Conservation (phyloP, 2,888 invertebrate species). For the Idaea straminata region DNA sequence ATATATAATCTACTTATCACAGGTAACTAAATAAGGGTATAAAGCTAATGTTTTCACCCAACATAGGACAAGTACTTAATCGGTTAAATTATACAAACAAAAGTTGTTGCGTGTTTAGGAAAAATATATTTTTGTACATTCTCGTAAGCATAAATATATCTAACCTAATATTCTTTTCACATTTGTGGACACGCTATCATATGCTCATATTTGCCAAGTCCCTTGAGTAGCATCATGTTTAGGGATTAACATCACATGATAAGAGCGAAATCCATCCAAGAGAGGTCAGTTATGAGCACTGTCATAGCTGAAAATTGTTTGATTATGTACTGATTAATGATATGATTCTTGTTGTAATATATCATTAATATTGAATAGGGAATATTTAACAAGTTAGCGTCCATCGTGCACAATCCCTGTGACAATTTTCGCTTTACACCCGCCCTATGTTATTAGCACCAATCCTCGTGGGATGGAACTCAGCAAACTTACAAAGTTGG, state of each 20-base stretch:
- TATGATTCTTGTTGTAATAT: background rate
- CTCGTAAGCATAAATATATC: background rate
- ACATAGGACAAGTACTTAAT: background rate
- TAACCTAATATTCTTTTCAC: slow-evolving; percentile 1
- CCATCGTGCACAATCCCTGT: background rate
- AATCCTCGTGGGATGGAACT: slow-evolving; percentile 36
- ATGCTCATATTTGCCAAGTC: background rate
- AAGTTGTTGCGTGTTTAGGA: background rate
- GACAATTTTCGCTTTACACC: background rate
- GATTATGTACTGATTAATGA: background rate
- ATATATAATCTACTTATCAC: background rate
- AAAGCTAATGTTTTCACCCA: background rate
- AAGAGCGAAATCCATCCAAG: background rate
- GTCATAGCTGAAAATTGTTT: background rate
- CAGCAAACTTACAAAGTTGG: slow-evolving; percentile 42
- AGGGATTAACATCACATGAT: background rate
- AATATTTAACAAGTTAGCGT: background rate
- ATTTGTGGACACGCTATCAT: background rate
- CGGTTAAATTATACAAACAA: background rate
- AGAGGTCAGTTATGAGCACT: background rate
- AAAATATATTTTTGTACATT: background rate
- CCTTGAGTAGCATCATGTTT: background rate
- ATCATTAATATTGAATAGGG: background rate
- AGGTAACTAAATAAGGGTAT: slow-evolving; percentile 1
- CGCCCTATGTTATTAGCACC: slow-evolving; percentile 20